Conservation (phyloP, 2,888 invertebrate species). For the Noctua fimbriata region DNA sequence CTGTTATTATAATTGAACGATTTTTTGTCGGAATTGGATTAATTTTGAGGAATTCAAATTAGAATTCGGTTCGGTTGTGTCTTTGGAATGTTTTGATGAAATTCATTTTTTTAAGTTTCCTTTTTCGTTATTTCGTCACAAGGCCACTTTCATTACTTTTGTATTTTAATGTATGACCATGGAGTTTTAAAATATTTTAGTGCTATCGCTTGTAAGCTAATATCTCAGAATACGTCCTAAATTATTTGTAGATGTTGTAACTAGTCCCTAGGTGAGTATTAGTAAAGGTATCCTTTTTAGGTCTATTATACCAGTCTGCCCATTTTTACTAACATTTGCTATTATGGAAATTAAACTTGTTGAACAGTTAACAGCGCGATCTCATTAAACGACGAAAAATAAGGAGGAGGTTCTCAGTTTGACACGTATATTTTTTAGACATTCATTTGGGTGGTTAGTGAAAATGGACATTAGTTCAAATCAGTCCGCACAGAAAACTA, state of each 20-base stretch:
- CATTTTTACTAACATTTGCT: background rate
- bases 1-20: slow-evolving; percentile 60
- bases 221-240: background rate
- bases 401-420: too few relatives aligned
- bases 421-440: too few relatives aligned
- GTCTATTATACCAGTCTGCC: background rate
- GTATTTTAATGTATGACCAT: background rate
- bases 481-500: background rate
- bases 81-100: slow-evolving; percentile 14
- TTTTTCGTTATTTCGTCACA: background rate
- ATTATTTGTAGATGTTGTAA: background rate
- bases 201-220: background rate
- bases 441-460: background rate
- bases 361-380: background rate
- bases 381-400: too few relatives aligned
- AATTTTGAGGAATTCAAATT: slow-evolving; percentile 53
- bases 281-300: background rate
- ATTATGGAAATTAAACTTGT: background rate
- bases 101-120: slow-evolving; percentile 2
- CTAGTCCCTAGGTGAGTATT: background rate
- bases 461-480: background rate
- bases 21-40: slow-evolving; percentile 53
- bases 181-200: background rate
- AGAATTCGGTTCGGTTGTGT: slow-evolving; percentile 17
- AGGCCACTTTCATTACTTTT: background rate